Percentiles rank a stretch among this genome's conserved stretches.
phyloP scores from a whole-genome alignment of 2,113 vertebrate genomes.

The Passer montanus region DNA sequence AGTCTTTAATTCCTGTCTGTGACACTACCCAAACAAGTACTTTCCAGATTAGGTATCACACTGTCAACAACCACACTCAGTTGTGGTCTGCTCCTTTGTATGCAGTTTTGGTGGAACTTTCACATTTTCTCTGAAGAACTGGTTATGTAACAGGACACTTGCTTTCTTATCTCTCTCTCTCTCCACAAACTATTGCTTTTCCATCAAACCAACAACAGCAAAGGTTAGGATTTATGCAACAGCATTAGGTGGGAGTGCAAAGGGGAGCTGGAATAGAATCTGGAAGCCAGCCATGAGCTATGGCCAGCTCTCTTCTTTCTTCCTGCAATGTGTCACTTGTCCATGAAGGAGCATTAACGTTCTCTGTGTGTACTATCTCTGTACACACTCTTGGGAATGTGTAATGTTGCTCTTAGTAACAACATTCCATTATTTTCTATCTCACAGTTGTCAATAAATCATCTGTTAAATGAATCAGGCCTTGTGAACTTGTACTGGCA shows the following conservation, averaged over 20 bases:
- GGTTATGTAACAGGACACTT: not conserved
- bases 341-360: not conserved
- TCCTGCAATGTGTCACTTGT: not conserved
- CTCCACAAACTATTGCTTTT: not conserved
- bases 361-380: not conserved
- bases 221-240: not conserved
- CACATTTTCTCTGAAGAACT: not conserved
- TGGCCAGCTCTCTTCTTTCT: not conserved
- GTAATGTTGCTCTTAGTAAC: slow-evolving; percentile 11
- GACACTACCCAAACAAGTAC: not conserved
- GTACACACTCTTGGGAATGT: not conserved
- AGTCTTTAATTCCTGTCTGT: not conserved
- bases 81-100: not conserved
- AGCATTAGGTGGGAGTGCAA: not conserved
- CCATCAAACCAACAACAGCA: not conserved
- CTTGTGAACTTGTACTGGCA: slow-evolving; percentile 21
- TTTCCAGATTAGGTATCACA: not conserved
- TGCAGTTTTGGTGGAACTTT: not conserved
- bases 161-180: not conserved
- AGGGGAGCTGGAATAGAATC: not conserved
- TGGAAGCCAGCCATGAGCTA: not conserved
- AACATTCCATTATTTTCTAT: slow-evolving; percentile 43
- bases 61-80: not conserved
- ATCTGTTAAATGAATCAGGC: slow-evolving; percentile 35
- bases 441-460: slow-evolving; percentile 37